Evolutionary conservation across 2,113 vertebrate species (phyloP), one percentile per base, ranked within the genome.

Genomic region (Ia io): DNA sequence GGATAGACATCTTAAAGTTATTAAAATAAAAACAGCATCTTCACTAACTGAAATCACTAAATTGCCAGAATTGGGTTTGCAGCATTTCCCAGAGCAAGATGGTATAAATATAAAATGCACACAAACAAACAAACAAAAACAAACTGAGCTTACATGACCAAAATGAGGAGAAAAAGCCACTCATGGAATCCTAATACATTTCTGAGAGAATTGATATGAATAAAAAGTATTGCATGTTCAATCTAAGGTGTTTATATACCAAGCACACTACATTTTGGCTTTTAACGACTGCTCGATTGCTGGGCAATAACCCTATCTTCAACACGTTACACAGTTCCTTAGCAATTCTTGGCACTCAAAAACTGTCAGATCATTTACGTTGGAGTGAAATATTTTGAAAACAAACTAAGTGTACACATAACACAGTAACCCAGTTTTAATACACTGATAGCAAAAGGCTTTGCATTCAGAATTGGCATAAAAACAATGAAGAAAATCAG

Each of bases 281-380:
- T 95, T 76, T 35, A 71, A 89, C 25, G 40, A 94, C 79, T 53
- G 25, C 53, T 84, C 67, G 51, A 76, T 89, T 93, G 47, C 76
- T 88, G 67, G 67, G 92, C 59, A 85, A 88, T 65, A 59, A 76
- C 17, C 47, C 37, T 76, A 51, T 90, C 49, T 84, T 96, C 79
- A 82, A 32, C 44, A 23, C 42, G 44, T 73, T 69, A 77, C 61
- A 84, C 11, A 96, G 51, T 94, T 94, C 91, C 40, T 89, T 86
- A 96, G 82, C 10, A 96, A 93, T 93, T 93, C 73, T 91, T 95
- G 95, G 92, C 96, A 96, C 92, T 96, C 80, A 96, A 84, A 88
- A 92, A 94, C 83, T 53, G 30, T 92, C 89, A 87, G 83, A 42
- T 78, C 49, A 95, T 59, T 91, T 92, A 94, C 84, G 47, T 53